Evolutionary conservation across 2,888 invertebrate species (phyloP).

Genomic region (Agonum fuliginosum): DNA sequence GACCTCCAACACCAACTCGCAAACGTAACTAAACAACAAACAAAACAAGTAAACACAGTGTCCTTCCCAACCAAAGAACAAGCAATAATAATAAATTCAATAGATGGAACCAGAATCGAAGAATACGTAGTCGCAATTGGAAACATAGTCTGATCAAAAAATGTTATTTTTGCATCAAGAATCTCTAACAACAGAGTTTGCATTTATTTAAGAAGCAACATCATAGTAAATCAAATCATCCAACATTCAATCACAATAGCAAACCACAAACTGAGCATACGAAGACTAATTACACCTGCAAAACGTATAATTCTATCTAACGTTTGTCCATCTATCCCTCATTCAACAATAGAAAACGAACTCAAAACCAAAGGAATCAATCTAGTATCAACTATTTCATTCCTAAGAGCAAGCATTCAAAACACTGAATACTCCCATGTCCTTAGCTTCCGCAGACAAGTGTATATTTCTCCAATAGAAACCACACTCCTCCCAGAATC

Average conservation of each 20-base stretch:
- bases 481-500: no score
- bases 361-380: background rate
- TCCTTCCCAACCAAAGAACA: constrained; percentile 9
- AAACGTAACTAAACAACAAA: no score
- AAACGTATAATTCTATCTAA: background rate
- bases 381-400: background rate
- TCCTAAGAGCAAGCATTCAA: background rate
- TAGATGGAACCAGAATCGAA: constrained; percentile 45
- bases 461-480: background rate
- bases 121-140: constrained; percentile 58
- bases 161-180: constrained; percentile 60
- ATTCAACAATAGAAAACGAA: background rate
- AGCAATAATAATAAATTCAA: background rate
- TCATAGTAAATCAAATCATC: background rate
- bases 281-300: background rate
- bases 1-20: no score
- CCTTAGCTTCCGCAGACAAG: background rate
- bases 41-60: no score
- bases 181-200: constrained; percentile 64
- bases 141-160: constrained; percentile 51
- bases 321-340: background rate
- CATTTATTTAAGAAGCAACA: background rate
- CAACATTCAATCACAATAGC: background rate
- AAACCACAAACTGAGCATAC: background rate
- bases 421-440: constrained; percentile 1